These are phyloP conservation scores for Onychostoma macrolepis DNA, from an alignment of 2,113 vertebrate genomes.

Conservation along the genomic window DNA sequence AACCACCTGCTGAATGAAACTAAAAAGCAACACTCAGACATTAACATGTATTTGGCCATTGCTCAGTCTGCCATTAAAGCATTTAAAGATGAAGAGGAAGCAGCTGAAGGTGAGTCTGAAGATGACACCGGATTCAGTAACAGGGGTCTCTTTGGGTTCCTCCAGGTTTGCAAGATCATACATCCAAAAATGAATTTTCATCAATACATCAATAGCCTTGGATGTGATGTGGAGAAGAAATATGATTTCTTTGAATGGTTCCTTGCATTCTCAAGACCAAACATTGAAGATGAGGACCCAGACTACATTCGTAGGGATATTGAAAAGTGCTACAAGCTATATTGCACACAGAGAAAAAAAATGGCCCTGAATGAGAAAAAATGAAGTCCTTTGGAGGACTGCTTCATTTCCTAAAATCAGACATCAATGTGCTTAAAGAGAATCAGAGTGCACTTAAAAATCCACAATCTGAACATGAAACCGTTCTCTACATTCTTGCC, in stretches of 20 bases:
- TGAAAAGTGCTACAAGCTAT: neutral
- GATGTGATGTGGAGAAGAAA: neutral
- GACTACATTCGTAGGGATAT: neutral
- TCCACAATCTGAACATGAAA: neutral
- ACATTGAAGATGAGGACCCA: neutral
- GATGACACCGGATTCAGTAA: neutral
- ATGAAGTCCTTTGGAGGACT: neutral
- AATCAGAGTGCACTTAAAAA: neutral
- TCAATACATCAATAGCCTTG: neutral
- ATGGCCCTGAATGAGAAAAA: neutral
- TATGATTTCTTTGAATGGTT: neutral
- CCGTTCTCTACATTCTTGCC: constrained; percentile 53
- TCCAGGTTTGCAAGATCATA: neutral
- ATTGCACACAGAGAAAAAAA: neutral
- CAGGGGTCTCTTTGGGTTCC: neutral
- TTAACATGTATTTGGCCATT: accelerated
- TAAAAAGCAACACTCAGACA: too few relatives aligned
- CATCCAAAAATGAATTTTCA: neutral
- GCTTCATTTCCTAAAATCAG: neutral
- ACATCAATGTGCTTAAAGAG: neutral
- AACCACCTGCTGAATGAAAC: neutral
- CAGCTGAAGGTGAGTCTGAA: neutral
- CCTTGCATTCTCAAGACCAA: neutral
- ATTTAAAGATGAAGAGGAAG: neutral
- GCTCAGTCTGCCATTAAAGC: neutral